Conservation (phyloP, 2,888 invertebrate species). For the Steinernema hermaphroditum region DNA sequence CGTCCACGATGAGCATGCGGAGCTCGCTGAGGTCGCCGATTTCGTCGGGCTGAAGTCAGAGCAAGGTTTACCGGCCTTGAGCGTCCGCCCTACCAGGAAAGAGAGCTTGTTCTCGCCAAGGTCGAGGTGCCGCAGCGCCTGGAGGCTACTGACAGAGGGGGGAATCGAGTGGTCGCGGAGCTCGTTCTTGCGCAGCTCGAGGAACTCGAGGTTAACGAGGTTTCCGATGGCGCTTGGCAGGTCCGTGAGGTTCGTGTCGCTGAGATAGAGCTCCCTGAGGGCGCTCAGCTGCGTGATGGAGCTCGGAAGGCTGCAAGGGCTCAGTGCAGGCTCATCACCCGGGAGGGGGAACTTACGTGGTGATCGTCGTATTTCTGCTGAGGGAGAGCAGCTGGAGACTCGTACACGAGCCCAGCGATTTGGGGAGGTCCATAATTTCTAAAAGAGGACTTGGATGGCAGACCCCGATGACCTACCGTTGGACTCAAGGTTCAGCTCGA, state of each 20-base stretch:
- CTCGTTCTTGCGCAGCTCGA: conserved; percentile 73
- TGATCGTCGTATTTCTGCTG: background rate
- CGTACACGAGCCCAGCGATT: background rate
- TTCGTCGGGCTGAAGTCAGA: conserved; percentile 79
- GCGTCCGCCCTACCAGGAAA: background rate
- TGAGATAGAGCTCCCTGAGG: conserved; percentile 88
- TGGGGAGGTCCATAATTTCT: conserved; percentile 7
- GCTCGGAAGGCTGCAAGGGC: conserved; percentile 78
- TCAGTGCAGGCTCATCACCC: background rate
- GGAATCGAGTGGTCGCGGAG: conserved; percentile 23
- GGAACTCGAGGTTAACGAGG: conserved; percentile 83
- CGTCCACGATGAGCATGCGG: conserved; percentile 95
- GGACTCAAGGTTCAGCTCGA: conserved; percentile 94
- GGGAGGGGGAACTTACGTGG: conserved; percentile 4
- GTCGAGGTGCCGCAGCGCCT: conserved; percentile 2
- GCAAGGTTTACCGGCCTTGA: background rate
- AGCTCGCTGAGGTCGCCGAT: conserved; percentile 88
- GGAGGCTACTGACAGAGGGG: background rate
- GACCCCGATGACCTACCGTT: conserved; percentile 79
- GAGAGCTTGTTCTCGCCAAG: conserved; percentile 20
- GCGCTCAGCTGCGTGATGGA: conserved; percentile 91
- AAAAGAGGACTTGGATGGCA: background rate
- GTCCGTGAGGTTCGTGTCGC: conserved; percentile 93
- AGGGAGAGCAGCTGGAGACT: background rate
- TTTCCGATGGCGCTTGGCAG: conserved; percentile 93